These are phyloP conservation scores for Lophotis ruficrista DNA, from an alignment of 2,113 vertebrate species.

Conservation along the genomic window DNA sequence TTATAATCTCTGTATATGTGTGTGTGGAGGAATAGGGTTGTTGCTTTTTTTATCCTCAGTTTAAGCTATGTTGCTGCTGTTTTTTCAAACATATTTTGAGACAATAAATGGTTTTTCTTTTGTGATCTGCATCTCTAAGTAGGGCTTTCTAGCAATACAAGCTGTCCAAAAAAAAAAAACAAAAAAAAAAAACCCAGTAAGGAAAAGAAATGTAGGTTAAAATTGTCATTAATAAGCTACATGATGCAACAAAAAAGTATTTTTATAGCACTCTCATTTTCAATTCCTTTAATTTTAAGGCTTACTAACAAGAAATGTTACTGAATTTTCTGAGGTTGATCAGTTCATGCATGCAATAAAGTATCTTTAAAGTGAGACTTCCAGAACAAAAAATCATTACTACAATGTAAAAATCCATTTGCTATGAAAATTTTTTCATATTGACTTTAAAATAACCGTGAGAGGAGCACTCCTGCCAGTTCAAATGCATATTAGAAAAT, in stretches of 20 bases:
- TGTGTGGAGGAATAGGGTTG: not conserved
- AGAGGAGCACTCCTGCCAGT: not conserved
- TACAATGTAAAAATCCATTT: not conserved
- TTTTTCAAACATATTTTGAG: not conserved
- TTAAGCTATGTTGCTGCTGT: not conserved
- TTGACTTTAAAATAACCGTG: not conserved
- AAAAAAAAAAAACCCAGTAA: too few relatives aligned
- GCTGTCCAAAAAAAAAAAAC: not conserved
- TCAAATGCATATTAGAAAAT: not conserved
- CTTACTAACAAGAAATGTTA: not conserved
- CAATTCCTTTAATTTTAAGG: not conserved
- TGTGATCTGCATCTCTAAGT: not conserved
- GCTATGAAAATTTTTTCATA: not conserved
- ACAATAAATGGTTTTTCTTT: not conserved
- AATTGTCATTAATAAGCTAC: not conserved
- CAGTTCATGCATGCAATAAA: not conserved
- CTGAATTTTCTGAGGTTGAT: not conserved
- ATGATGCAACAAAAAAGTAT: not conserved
- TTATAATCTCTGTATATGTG: not conserved
- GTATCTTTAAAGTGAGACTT: not conserved
- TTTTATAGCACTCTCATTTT: not conserved
- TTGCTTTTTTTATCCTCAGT: not conserved
- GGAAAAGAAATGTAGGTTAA: not conserved
- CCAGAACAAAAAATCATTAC: not conserved
- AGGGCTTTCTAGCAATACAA: not conserved